Evolutionary conservation across 2,888 invertebrate genomes (phyloP).

Genomic region (Macrophya annulata): DNA sequence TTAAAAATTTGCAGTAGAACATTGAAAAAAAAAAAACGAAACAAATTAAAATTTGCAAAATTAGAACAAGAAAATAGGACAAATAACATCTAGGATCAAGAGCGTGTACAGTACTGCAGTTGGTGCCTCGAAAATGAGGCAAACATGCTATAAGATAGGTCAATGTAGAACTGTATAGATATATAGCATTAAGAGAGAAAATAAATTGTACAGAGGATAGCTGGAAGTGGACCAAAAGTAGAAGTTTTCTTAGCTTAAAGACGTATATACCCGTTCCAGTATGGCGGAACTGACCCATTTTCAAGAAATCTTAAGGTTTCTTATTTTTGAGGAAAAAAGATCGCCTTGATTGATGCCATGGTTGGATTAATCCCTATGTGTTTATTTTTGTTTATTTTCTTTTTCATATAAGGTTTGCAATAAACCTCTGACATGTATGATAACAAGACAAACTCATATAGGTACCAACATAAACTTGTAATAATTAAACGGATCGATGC

Average conservation of each 20-base stretch:
- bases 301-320: background rate
- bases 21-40: background rate
- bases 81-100: background rate
- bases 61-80: background rate
- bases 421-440: background rate
- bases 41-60: background rate
- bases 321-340: background rate
- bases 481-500: constrained; percentile 21
- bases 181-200: constrained; percentile 14
- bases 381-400: background rate
- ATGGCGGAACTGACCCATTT: constrained; percentile 12
- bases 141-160: constrained; percentile 29
- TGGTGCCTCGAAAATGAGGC: constrained; percentile 13
- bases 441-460: background rate
- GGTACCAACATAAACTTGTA: background rate
- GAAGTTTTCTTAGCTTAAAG: constrained; percentile 37
- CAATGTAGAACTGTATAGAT: constrained; percentile 1
- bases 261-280: background rate
- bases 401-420: background rate
- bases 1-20: background rate
- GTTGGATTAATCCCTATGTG: background rate
- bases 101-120: background rate
- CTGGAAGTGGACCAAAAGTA: constrained; percentile 37
- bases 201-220: constrained; percentile 43
- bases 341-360: background rate